Evolutionary conservation across 2,113 vertebrate genomes (phyloP), one percentile per base, ranked within the genome.

Genomic region (Cercocebus atys): DNA sequence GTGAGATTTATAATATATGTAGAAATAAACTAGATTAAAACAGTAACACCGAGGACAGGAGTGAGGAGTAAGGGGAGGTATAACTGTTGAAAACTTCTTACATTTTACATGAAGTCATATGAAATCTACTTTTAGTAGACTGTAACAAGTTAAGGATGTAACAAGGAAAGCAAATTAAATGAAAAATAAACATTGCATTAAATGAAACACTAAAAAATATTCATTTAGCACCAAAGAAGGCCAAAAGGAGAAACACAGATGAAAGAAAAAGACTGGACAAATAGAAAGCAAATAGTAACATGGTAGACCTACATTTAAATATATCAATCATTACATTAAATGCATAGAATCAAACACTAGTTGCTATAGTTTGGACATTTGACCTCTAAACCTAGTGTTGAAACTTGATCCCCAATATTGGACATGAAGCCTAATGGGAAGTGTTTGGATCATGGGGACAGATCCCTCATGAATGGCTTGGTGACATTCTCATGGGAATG

Each of bases 131-230:
- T 93, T 78, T 40, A 68, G 25, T 52, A 68, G n/a, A 61, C 17
- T 25, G 9, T 79, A 32, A 47, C 35, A 72, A 95, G 17, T 70
- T 91, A 84, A 87, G 22, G 55, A 76, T 52, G 40, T 57, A 82
- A 70, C 57, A 70, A 84, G 32, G 50, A 93, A 32, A 84, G 35
- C 20, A 79, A 87, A 40, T 57, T 64, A 81, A 94, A 86, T 75
- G 47, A 50, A 87, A 92, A 87, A 79, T 59, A 9, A 94, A 94
- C 84, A 32, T 30, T 17, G 16, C 64, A 82, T 68, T 32, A 82
- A 82, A 88, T 88, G 35, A 93, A 89, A 83, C 25, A 78, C 78
- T 81, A 32, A 88, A 96, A 96, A 40, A 59, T 91, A 68, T 50
- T 89, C 45, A 76, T 38, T 68, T 57, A 76, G 14, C 30, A 47